Base-by-base conservation (phyloP, 2,888 invertebrate species). In the Coenonympha arcania region DNA sequence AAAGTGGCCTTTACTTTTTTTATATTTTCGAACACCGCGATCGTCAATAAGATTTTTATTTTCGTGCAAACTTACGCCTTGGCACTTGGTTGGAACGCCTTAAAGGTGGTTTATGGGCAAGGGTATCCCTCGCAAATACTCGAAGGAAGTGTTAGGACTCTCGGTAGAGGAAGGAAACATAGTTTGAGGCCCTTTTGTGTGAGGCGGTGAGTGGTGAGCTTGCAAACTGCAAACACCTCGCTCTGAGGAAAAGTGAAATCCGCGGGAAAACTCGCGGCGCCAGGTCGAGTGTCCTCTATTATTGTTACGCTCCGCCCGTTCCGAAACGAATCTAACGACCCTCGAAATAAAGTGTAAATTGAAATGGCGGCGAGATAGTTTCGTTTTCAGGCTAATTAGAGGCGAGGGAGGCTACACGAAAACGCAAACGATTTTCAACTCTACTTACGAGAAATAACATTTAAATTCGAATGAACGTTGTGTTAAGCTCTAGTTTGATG, bases 371-470 rank as follows among this genome's bases (percentile, higher is more conserved):
- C 31, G 36, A 40, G 56, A 61, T 64, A 68, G 66, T 69, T 69
- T 71, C 69, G 73, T 79, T 81, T 80, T 77, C 74, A 81, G 74
- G 84, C 84, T 85, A 84, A 84, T 84, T 82, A 84, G 79, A 69
- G 67, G 61, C 70, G 64, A 69, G 74, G 71, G 77, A 70, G 68
- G 63, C 59, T 59, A 60, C 56, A 50, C 50, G 47, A 26, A 26
- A 47, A 24, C 44, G 52, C 62, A 64, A 63, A 61, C 63, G 57
- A 79, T 66, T 71, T 67, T 70, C 58, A 64, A 63, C 74, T 62
- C 59, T 77, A 71, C 55, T 41, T 31, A 54, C 50, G 52, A 31
- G 37, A 9, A 3, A 18, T 47, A 62, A 69, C 59, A 62, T 55
- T 50, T 45, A 19, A 34, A 53, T 53, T 57, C 43, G 45, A 26